Conservation (phyloP, 2,113 vertebrate species). For the Microcebus griseorufus region DNA sequence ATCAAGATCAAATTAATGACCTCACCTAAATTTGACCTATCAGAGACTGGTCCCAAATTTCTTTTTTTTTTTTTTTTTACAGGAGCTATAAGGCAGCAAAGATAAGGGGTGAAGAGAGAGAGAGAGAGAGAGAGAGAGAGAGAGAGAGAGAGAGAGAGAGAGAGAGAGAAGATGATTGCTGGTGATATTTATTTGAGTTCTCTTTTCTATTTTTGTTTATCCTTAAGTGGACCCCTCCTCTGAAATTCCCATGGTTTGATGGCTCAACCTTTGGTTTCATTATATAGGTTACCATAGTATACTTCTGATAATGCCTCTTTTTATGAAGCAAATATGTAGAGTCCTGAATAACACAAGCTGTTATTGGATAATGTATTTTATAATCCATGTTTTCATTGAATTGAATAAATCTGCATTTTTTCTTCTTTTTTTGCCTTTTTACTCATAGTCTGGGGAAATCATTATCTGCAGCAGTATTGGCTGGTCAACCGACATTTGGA, state of each 20-base stretch:
- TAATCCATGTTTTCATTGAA: background rate
- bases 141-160: no score
- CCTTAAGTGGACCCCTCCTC: background rate
- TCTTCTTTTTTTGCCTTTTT: background rate
- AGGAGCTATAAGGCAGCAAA: background rate
- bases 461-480: background rate
- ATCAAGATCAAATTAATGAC: background rate
- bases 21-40: background rate
- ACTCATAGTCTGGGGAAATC: background rate
- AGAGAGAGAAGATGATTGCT: background rate
- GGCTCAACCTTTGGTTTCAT: background rate
- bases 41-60: background rate
- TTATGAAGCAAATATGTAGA: background rate
- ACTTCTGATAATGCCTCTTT: background rate
- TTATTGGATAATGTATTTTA: background rate
- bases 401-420: background rate
- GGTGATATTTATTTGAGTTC: background rate
- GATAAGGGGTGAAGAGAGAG: background rate
- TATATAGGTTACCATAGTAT: background rate
- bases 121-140: background rate
- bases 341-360: background rate
- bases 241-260: background rate
- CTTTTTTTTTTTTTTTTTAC: background rate
- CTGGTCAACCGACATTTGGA: background rate
- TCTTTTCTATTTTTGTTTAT: background rate